phyloP scores from a whole-genome alignment of 64 coral and sea anemone genomes.

The Exaiptasia diaphana region DNA sequence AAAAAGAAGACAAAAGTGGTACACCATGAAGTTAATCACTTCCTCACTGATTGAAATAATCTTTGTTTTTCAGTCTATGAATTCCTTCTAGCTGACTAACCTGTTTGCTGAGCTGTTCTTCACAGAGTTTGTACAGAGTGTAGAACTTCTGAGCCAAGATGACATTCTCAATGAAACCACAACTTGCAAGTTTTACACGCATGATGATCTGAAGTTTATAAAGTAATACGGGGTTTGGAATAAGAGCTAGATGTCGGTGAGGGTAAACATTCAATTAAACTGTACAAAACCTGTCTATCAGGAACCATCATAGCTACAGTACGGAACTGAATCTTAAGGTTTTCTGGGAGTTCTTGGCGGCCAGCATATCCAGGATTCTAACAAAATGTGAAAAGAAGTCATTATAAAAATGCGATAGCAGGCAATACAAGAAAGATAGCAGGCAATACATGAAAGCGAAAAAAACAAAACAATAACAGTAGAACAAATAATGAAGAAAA shows the following conservation, averaged over 20 bases:
- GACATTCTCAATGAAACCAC: slow-evolving; percentile 94
- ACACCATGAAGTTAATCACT: not conserved
- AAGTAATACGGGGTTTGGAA: not conserved
- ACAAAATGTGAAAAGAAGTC: no score
- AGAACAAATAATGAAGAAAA: not conserved
- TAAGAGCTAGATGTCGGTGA: not conserved
- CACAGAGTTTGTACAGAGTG: slow-evolving; percentile 88
- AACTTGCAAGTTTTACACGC: slow-evolving; percentile 89
- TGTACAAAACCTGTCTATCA: slow-evolving; percentile 62
- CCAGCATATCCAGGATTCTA: slow-evolving; percentile 96
- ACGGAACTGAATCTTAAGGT: slow-evolving; percentile 93
- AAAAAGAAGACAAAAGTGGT: not conserved
- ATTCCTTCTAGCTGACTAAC: no score
- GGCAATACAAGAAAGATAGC: not conserved
- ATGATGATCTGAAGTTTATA: slow-evolving; percentile 77
- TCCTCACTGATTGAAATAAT: not conserved
- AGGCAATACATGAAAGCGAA: not conserved
- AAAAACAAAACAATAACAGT: not conserved
- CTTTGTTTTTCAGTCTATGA: no score
- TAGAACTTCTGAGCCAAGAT: slow-evolving; percentile 95
- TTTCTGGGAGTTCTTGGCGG: slow-evolving; percentile 88
- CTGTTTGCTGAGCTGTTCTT: slow-evolving; percentile 94
- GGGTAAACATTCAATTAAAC: not conserved
- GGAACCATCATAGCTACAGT: slow-evolving; percentile 98
- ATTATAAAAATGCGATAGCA: not conserved